Evolutionary conservation across 2,888 invertebrate genomes (phyloP), one percentile per base, ranked within the genome.

Genomic region (Noctua janthina): DNA sequence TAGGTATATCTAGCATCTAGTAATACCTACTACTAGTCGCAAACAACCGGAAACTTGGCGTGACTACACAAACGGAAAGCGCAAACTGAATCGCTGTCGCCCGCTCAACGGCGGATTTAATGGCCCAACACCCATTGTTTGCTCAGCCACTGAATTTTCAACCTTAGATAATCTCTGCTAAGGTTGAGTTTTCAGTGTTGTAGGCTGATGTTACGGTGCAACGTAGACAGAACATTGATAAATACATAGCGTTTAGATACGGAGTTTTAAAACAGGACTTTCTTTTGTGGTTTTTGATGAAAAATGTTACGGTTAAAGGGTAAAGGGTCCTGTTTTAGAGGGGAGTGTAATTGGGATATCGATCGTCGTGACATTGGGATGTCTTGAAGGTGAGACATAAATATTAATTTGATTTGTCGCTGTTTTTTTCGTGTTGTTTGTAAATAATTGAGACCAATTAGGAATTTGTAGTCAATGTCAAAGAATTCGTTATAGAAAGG

Each of bases 221-320:
- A 71, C 83, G 77, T 64, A 83, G 82, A 83, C 73, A 81, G 77
- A 86, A 88, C 88, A 84, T 87, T 90, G 91, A 90, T 90, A 90
- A 90, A 90, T 90, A 87, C 83, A 82, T 39, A 67, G 78, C 76
- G 87, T 90, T 90, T 91, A 90, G 90, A 90, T 90, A 91, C 90
- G 91, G 88, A 66, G 79, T 77, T 86, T 86, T 81, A 84, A 90
- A 90, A 90, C 88, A 74, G 81, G 86, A 64, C 46, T 81, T 86
- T 83, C 88, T 90, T 90, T 90, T 87, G 90, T 83, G 74, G 81
- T 68, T 35, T 77, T 76, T 89, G 90, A 86, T 90, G 91, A 90
- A 90, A 90, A 90, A 90, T 90, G 81, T 81, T 70, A 87, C 70
- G 88, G 89, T 80, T 43, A 79, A 80, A 82, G 85, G 85, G 82